Conservation (phyloP, 1,140 invertebrate genomes). For the Trinorchestia longiramus region DNA sequence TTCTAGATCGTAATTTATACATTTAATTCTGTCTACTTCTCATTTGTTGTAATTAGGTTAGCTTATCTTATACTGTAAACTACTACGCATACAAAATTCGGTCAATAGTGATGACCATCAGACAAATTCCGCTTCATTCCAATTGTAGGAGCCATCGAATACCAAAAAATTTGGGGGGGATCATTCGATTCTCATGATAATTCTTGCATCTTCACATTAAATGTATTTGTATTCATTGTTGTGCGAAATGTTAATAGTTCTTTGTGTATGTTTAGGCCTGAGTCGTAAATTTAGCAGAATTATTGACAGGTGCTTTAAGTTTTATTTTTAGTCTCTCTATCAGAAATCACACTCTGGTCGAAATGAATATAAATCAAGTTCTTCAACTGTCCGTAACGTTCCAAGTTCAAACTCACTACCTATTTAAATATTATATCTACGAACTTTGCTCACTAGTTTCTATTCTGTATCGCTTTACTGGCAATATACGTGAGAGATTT, state of each 20-base stretch:
- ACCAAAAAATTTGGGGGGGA: not conserved
- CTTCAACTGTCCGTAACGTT: not conserved
- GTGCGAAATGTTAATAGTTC: not conserved
- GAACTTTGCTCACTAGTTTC: not conserved
- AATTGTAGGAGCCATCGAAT: not conserved
- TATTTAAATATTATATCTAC: not conserved
- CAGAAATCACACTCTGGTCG: not conserved
- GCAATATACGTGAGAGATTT: not conserved
- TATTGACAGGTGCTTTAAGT: not conserved
- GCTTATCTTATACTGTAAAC: not conserved
- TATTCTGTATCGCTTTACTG: not conserved
- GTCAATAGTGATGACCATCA: not conserved
- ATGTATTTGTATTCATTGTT: not conserved
- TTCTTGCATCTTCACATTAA: not conserved
- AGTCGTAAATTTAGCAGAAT: not conserved
- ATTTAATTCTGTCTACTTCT: not conserved
- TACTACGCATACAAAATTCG: not conserved
- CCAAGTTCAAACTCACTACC: not conserved
- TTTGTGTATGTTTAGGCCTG: not conserved
- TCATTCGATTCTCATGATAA: not conserved
- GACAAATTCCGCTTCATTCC: not conserved
- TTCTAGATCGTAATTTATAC: not conserved
- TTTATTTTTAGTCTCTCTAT: not conserved
- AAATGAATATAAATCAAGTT: not conserved
- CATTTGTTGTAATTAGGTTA: not conserved